phyloP scores from a whole-genome alignment of 2,113 vertebrate genomes.

The Lasiurus cinereus region DNA sequence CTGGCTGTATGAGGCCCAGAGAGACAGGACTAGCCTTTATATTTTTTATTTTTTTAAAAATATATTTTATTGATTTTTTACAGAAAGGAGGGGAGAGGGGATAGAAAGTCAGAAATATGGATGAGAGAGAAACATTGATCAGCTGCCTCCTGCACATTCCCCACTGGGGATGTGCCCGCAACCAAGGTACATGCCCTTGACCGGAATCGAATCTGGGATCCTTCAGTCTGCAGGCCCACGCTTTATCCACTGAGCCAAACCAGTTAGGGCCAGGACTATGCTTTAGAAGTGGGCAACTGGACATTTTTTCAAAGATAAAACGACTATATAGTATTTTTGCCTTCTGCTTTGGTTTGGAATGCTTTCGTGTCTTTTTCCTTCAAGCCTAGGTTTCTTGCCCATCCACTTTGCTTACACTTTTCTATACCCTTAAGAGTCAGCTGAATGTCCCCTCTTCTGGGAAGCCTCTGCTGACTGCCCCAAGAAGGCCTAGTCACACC shows the following conservation, averaged over 20 bases:
- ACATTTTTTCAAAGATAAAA: neutral
- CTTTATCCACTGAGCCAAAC: too few species aligned
- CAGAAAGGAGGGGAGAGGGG: too few species aligned
- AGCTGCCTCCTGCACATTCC: too few species aligned
- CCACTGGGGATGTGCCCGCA: too few species aligned
- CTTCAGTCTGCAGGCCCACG: too few species aligned
- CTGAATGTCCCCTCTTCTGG: neutral
- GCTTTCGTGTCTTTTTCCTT: neutral
- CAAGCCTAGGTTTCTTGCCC: neutral
- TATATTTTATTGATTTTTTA: too few species aligned
- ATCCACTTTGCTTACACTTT: neutral
- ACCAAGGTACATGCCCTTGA: too few species aligned
- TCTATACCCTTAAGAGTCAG: neutral
- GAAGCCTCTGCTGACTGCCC: neutral
- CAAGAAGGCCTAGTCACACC: neutral
- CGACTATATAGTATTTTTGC: neutral
- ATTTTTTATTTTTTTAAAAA: too few species aligned
- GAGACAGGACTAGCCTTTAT: neutral
- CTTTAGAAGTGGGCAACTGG: neutral
- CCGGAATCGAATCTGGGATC: too few species aligned
- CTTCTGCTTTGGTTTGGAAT: neutral
- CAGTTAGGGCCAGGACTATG: neutral
- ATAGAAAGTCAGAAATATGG: too few species aligned
- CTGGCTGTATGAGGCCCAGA: neutral
- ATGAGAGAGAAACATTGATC: too few species aligned